Conservation (phyloP, 2,797 vertebrate genomes). For the Oreochromis grahami region DNA sequence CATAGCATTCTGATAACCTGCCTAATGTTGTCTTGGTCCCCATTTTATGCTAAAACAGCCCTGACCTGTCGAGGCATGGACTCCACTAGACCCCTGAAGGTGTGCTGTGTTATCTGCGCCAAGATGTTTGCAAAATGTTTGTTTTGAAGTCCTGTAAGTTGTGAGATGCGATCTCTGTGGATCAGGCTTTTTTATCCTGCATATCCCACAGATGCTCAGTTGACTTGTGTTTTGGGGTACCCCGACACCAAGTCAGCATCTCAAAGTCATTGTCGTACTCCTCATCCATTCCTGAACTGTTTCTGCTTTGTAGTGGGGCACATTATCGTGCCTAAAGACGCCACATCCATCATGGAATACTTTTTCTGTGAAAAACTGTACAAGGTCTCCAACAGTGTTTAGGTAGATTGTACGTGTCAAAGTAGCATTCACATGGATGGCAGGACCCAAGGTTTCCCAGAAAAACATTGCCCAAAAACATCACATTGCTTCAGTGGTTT, state of each 20-base stretch:
- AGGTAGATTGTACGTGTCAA: neutral
- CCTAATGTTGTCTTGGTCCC: neutral
- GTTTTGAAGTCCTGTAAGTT: neutral
- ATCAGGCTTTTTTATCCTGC: neutral
- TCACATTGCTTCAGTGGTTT: neutral
- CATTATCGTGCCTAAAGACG: neutral
- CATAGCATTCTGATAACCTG: neutral
- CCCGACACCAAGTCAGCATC: neutral
- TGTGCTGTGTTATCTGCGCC: neutral
- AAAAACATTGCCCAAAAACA: neutral
- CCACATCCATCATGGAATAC: neutral
- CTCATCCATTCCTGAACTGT: neutral
- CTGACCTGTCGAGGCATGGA: fast-evolving
- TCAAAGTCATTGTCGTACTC: neutral
- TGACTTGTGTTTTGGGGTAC: neutral
- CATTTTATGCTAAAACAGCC: neutral
- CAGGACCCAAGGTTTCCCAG: neutral
- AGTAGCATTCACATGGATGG: neutral
- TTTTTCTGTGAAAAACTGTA: neutral
- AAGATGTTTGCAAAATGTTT: neutral
- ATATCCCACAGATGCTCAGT: neutral
- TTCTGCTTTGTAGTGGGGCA: neutral
- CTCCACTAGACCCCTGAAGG: neutral
- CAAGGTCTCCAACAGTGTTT: neutral
- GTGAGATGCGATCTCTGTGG: neutral